These are phyloP conservation scores for Nymphalis urticae DNA, from an alignment of 2,888 invertebrate genomes.

Conservation along the genomic window DNA sequence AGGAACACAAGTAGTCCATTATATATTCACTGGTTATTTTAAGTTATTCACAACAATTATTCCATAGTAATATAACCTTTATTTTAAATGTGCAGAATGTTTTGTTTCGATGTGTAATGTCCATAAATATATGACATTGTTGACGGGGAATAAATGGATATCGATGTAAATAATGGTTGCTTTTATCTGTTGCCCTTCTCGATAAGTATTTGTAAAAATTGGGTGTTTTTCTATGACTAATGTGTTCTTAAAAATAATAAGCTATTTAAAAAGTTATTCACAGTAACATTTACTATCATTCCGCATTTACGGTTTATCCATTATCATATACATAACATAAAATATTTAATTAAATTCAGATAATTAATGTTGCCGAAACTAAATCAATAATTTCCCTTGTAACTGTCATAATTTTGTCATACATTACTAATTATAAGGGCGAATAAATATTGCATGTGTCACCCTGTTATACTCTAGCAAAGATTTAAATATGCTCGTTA, in stretches of 20 bases:
- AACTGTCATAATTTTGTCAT: conserved; percentile 1
- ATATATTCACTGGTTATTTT: background rate
- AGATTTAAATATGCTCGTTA: background rate
- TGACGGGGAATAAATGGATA: conserved; percentile 3
- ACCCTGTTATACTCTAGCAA: conserved; percentile 17
- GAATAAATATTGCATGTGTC: conserved; percentile 17
- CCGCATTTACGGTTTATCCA: conserved; percentile 7
- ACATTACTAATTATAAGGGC: no score
- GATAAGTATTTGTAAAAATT: background rate
- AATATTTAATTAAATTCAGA: background rate
- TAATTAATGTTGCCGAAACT: background rate
- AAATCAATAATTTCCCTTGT: background rate
- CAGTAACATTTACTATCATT: background rate
- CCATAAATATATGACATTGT: conserved; percentile 4
- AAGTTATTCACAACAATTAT: background rate
- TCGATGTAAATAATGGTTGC: conserved; percentile 17
- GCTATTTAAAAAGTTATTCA: background rate
- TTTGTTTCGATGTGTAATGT: conserved; percentile 5
- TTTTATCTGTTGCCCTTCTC: conserved; percentile 2
- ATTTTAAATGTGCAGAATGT: conserved; percentile 2
- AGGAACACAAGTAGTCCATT: background rate
- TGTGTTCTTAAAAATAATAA: background rate
- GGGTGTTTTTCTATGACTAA: background rate
- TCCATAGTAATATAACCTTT: background rate
- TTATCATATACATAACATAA: background rate